These are phyloP conservation scores for Blera fallax DNA, from an alignment of 2,888 invertebrate species.

Conservation along the genomic window DNA sequence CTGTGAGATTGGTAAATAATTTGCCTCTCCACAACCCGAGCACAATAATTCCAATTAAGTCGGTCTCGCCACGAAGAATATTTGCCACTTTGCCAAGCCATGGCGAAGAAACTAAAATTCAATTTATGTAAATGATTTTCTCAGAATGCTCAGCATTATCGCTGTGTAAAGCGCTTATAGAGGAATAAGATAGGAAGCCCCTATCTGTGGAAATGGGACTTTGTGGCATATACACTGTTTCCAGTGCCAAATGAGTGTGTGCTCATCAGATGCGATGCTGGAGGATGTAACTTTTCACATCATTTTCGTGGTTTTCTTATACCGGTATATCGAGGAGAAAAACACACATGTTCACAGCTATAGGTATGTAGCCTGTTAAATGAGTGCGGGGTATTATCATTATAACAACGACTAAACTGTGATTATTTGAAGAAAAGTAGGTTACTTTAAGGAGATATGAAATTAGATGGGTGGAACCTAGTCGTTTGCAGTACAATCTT, in stretches of 20 bases:
- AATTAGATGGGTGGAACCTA: slow-evolving; percentile 16
- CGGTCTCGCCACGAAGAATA: slow-evolving; percentile 24
- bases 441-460: background rate
- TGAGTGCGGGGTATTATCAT: slow-evolving; percentile 20
- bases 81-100: slow-evolving; percentile 7
- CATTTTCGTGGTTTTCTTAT: slow-evolving; percentile 43
- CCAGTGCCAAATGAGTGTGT: slow-evolving; percentile 28
- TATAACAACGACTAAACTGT: slow-evolving; percentile 19
- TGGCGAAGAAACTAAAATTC: slow-evolving; percentile 30
- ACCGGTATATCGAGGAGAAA: background rate
- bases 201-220: background rate
- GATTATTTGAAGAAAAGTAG: slow-evolving; percentile 31
- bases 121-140: slow-evolving; percentile 66
- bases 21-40: background rate
- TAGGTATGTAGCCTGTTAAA: background rate
- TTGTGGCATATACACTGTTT: background rate
- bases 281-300: slow-evolving; percentile 67
- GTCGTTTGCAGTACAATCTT: background rate
- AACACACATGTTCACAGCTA: background rate
- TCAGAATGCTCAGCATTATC: slow-evolving; percentile 36
- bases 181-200: slow-evolving; percentile 12
- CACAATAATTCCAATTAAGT: slow-evolving; percentile 46
- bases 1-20: slow-evolving; percentile 14
- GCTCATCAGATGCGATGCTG: slow-evolving; percentile 32
- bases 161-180: slow-evolving; percentile 38